These are phyloP conservation scores for Gallinago media DNA, from an alignment of 2,113 vertebrate species.

Conservation along the genomic window DNA sequence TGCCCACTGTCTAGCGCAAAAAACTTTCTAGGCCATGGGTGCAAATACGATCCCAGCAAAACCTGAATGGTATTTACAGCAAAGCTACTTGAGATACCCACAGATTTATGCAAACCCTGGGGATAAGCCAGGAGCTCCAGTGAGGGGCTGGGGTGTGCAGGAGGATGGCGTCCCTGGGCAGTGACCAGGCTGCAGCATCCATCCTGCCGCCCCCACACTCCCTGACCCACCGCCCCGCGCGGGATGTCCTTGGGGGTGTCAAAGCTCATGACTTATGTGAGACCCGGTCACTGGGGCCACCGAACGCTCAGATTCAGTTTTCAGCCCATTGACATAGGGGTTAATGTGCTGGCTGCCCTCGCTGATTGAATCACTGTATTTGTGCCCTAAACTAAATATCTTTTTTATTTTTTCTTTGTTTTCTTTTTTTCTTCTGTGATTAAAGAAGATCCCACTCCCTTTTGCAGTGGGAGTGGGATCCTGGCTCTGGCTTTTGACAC, in stretches of 20 bases:
- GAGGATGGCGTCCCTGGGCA: neutral
- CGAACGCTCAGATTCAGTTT: neutral
- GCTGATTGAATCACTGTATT: rapidly evolving
- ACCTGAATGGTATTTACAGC: neutral
- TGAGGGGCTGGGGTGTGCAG: rapidly evolving
- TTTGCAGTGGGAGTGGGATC: neutral
- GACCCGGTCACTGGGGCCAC: neutral
- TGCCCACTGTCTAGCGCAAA: rapidly evolving
- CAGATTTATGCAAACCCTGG: neutral
- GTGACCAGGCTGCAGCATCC: neutral
- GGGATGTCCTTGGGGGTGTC: neutral
- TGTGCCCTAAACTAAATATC: neutral
- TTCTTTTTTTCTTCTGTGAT: rapidly evolving
- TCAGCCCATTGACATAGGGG: neutral
- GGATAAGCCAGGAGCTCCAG: rapidly evolving
- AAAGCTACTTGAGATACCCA: neutral
- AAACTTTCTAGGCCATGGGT: neutral
- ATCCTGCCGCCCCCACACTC: rapidly evolving
- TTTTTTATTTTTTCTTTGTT: rapidly evolving
- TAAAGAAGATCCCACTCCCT: neutral
- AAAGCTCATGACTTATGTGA: neutral
- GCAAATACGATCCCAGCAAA: neutral
- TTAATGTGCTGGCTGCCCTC: neutral
- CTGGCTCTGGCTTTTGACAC: neutral
- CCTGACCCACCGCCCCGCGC: neutral